phyloP scores from a whole-genome alignment of 2,888 invertebrate species.

The Eupithecia exiguata region DNA sequence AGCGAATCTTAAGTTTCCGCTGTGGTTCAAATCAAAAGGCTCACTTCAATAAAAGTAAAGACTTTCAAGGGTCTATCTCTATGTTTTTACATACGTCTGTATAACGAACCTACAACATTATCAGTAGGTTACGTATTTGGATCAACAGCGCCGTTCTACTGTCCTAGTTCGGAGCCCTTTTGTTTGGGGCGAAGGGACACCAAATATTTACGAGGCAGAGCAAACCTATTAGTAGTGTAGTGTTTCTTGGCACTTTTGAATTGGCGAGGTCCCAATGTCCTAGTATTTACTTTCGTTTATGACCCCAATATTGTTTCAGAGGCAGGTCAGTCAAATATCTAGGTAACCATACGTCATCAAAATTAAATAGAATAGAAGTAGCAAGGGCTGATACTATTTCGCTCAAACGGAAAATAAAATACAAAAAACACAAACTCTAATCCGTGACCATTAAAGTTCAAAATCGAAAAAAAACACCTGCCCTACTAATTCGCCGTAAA shows the following conservation, averaged over 20 bases:
- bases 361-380: slow-evolving; percentile 48
- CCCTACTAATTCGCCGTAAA: slow-evolving; percentile 76
- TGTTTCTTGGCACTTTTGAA: neutral
- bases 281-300: neutral
- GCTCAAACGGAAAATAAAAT: slow-evolving; percentile 32
- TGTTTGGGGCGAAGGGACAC: slow-evolving; percentile 24
- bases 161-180: slow-evolving; percentile 32
- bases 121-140: slow-evolving; percentile 38
- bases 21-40: no score
- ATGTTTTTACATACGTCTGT: neutral
- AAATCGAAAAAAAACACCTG: slow-evolving; percentile 58
- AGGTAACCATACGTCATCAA: slow-evolving; percentile 40
- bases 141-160: slow-evolving; percentile 44
- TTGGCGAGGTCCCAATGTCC: neutral
- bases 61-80: no score
- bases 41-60: neutral
- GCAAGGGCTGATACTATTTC: slow-evolving; percentile 43
- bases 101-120: neutral
- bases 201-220: slow-evolving; percentile 16
- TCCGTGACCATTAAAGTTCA: slow-evolving; percentile 36
- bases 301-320: slow-evolving; percentile 1
- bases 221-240: neutral
- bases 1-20: no score
- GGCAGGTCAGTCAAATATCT: slow-evolving; percentile 25
- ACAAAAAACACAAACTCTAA: slow-evolving; percentile 39